Evolutionary conservation across 2,888 invertebrate genomes (phyloP).

Genomic region (Odontocolon sp.): DNA sequence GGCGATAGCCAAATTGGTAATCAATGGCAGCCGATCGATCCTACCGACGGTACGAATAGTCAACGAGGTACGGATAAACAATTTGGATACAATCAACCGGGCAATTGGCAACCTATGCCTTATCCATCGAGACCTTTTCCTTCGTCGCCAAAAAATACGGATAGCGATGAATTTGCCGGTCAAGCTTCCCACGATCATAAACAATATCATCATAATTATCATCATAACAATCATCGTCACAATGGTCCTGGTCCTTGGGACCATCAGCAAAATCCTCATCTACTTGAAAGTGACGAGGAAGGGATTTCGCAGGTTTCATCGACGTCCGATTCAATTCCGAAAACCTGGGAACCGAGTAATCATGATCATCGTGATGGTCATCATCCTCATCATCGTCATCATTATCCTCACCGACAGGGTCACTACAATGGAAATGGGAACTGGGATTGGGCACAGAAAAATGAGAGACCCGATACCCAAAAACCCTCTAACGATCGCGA

Average conservation of each 20-base stretch:
- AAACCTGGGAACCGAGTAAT: not conserved
- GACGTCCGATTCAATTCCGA: not conserved
- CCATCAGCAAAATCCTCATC: not conserved
- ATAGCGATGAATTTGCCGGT: not conserved
- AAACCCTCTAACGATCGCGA: constrained; percentile 49
- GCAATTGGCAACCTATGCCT: not conserved
- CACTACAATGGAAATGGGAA: constrained; percentile 11
- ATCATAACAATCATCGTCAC: constrained; percentile 42
- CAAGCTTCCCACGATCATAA: constrained; percentile 10
- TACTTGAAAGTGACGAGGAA: not conserved
- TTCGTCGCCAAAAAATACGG: not conserved
- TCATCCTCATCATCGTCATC: constrained; percentile 31
- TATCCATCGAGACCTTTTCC: constrained; percentile 10
- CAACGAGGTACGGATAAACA: not conserved
- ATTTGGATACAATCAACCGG: not conserved
- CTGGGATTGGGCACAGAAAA: not conserved
- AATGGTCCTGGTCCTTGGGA: constrained; percentile 25
- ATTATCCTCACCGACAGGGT: constrained; percentile 42
- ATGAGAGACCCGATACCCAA: not conserved
- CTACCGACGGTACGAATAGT: not conserved
- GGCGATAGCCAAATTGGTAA: constrained; percentile 6
- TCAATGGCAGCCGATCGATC: constrained; percentile 2
- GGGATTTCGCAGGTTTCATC: constrained; percentile 4
- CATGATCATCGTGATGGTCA: constrained; percentile 46
- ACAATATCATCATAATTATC: constrained; percentile 59